These are phyloP conservation scores for Buphagus erythrorhynchus DNA, from an alignment of 2,797 vertebrate genomes.

Conservation along the genomic window DNA sequence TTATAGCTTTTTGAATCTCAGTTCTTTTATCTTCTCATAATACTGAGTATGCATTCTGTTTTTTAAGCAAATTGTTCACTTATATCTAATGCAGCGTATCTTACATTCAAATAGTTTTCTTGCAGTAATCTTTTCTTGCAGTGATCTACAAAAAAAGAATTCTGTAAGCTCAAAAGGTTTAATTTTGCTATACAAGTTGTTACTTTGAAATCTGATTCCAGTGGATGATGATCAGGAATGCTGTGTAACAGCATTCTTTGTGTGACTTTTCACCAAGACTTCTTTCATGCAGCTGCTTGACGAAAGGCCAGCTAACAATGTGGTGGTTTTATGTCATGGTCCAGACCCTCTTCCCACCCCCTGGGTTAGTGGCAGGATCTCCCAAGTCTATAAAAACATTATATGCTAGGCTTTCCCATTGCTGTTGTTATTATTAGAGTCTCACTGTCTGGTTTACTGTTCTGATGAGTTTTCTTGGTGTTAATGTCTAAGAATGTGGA, in stretches of 20 bases:
- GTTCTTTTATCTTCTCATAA: background rate
- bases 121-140: slow-evolving; percentile 2
- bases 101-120: background rate
- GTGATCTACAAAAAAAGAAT: background rate
- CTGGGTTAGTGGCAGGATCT: background rate
- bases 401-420: background rate
- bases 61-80: background rate
- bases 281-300: slow-evolving; percentile 73
- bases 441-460: background rate
- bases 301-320: slow-evolving; percentile 64
- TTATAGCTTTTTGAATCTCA: background rate
- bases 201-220: slow-evolving; percentile 74
- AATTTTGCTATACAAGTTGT: slow-evolving; percentile 24
- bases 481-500: background rate
- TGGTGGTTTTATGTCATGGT: slow-evolving; percentile 50
- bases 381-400: slow-evolving; percentile 44
- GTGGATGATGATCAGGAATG: slow-evolving; percentile 73
- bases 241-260: slow-evolving; percentile 74
- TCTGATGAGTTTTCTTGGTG: background rate
- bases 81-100: background rate
- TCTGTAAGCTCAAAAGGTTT: background rate
- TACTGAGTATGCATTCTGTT: background rate
- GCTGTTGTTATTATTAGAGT: background rate
- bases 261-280: slow-evolving; percentile 71
- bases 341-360: slow-evolving; percentile 2